Percentiles rank a stretch among this genome's conserved stretches.
Evolutionary conservation across 1,140 invertebrate species (phyloP).

Genomic region (Hirudo medicinalis): DNA sequence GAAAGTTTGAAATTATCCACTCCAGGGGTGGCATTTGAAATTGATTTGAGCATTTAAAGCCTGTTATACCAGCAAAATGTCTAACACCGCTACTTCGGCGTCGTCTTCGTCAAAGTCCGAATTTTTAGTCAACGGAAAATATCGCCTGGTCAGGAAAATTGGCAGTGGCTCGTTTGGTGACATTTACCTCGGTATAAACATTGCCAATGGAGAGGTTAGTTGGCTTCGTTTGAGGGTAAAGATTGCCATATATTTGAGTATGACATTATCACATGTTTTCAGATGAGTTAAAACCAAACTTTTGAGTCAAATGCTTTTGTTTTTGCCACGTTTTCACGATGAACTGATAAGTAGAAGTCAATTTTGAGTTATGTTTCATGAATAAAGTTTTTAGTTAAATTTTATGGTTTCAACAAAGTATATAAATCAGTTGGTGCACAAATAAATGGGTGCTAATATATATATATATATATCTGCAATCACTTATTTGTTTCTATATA

Average conservation of each 20-base stretch:
- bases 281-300: neutral
- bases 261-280: neutral
- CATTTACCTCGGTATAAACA: conserved; percentile 37
- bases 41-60: no score
- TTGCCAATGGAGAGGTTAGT: conserved; percentile 23
- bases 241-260: neutral
- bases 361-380: neutral
- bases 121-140: conserved; percentile 31
- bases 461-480: no score
- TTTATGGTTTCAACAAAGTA: neutral
- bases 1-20: no score
- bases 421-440: no score
- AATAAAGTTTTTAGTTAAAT: neutral
- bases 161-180: conserved; percentile 43
- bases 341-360: neutral
- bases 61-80: conserved; percentile 3
- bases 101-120: conserved; percentile 21
- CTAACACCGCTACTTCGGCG: conserved; percentile 16
- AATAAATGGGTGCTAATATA: no score
- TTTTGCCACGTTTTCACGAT: neutral
- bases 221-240: neutral
- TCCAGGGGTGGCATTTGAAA: no score
- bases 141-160: conserved; percentile 41
- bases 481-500: no score
- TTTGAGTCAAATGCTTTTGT: neutral